Base-by-base conservation (phyloP, 2,888 invertebrate species). In the Suillia variegata region DNA sequence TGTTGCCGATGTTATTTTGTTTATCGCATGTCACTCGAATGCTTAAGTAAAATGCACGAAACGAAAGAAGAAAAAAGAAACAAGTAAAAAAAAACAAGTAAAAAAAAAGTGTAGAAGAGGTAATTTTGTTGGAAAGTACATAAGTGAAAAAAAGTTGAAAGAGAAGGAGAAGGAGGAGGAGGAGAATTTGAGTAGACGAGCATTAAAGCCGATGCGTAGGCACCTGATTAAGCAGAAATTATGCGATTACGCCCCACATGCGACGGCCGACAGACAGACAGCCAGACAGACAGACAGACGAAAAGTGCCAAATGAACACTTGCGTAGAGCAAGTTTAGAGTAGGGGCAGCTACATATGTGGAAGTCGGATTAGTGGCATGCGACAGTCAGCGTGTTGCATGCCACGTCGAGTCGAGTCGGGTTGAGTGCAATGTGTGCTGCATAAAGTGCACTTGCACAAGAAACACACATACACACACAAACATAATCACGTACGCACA, bases 221-320 rank as follows among this genome's bases (percentile, higher is more conserved):
- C 70, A 71, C 70, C 71, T 70, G 73, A 73, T 73, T 73, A 73
- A 70, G 71, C 71, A 71, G 70, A 73, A 73, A 69, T 73, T 71
- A 73, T 73, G 69, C 70, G 73, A 73, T 71, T 73, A 70, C 62
- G 61, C 57, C 52, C 55, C 34, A 34, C 17, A 4, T 17, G 33
- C 21, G n/a, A 17, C 12, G n/a, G 54, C 26, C 38, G 60, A 49
- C 55, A 51, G 55, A 54, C 52, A 33, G 47, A 47, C 54, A 48
- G 31, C 31, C 58, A 58, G 50, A 26, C 26, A 26, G 26, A 26
- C 54, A 18, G 31, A 20, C 52, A 26, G 51, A 20, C 38, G 51
- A n/a, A 22, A 13, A 34, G 38, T 10, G 38, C 12, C 10, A n/a
- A n/a, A n/a, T n/a, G n/a, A n/a, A n/a, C n/a, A n/a, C n/a, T n/a